Percentiles rank a stretch among this genome's conserved stretches.
Evolutionary conservation across 2,888 invertebrate species (phyloP).

Genomic region (Julus scanicus): DNA sequence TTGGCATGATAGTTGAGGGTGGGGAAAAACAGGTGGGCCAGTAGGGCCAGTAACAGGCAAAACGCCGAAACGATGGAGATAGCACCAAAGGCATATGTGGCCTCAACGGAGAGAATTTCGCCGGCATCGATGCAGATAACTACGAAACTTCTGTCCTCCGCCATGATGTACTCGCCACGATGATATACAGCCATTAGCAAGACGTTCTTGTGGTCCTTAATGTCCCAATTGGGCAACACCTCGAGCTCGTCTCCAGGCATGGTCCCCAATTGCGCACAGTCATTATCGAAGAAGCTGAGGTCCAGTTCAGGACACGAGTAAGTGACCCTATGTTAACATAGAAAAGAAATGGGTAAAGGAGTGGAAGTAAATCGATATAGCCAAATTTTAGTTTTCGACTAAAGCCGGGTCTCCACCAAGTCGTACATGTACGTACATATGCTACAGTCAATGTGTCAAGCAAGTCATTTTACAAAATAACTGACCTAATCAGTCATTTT

Average conservation of each 20-base stretch:
- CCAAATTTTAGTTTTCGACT: too few species aligned
- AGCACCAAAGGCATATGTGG: background rate
- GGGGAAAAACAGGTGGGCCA: slow-evolving; percentile 48
- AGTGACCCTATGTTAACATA: too few species aligned
- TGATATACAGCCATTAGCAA: background rate
- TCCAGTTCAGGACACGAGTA: background rate
- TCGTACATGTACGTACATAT: too few species aligned
- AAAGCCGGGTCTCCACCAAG: too few species aligned
- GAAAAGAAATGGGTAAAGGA: too few species aligned
- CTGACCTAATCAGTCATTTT: too few species aligned
- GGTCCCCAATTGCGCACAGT: background rate
- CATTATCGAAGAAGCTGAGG: background rate
- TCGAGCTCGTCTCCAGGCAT: background rate
- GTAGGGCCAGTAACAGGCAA: slow-evolving; percentile 15
- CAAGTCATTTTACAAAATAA: too few species aligned
- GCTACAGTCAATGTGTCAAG: too few species aligned
- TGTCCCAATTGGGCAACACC: background rate
- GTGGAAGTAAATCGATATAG: too few species aligned
- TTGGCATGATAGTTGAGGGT: slow-evolving; percentile 54
- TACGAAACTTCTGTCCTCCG: background rate
- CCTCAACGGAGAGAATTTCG: background rate
- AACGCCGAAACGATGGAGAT: slow-evolving; percentile 47
- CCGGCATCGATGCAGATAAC: background rate
- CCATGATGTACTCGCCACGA: background rate
- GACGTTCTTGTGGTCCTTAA: background rate